These are phyloP conservation scores for Martes martes DNA, from an alignment of 2,113 vertebrate genomes.

Conservation along the genomic window DNA sequence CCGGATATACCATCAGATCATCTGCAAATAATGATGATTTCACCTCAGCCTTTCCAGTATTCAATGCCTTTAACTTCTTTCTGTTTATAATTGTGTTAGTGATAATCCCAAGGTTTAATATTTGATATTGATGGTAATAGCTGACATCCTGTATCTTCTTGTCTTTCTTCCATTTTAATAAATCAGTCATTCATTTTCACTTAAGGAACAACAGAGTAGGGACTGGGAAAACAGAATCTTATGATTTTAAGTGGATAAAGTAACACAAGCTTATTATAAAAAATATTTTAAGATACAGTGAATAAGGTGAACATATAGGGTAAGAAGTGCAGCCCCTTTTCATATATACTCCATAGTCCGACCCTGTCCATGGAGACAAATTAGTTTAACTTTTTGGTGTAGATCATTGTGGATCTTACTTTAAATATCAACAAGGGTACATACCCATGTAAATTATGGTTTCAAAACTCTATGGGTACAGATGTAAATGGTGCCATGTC, in stretches of 20 bases:
- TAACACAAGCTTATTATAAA: background rate
- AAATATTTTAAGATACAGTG: background rate
- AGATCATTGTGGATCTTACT: background rate
- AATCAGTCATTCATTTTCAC: background rate
- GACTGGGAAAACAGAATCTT: background rate
- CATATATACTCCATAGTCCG: background rate
- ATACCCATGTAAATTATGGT: background rate
- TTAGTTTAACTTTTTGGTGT: background rate
- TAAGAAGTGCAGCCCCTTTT: too few species aligned
- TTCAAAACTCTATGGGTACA: background rate
- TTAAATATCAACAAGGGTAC: too few species aligned
- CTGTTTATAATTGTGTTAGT: background rate
- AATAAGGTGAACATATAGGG: background rate
- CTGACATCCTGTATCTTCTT: background rate
- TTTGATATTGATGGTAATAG: background rate
- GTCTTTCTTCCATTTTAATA: background rate
- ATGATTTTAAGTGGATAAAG: background rate
- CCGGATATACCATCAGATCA: background rate
- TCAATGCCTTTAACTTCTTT: background rate
- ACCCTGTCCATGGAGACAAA: background rate
- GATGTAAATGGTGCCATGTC: fast-evolving
- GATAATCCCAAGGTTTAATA: background rate
- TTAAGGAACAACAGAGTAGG: background rate
- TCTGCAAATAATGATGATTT: background rate
- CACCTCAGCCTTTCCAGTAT: background rate